These are phyloP conservation scores for Lindbergichthys nudifrons DNA, from an alignment of 2,797 vertebrate species.

Conservation along the genomic window DNA sequence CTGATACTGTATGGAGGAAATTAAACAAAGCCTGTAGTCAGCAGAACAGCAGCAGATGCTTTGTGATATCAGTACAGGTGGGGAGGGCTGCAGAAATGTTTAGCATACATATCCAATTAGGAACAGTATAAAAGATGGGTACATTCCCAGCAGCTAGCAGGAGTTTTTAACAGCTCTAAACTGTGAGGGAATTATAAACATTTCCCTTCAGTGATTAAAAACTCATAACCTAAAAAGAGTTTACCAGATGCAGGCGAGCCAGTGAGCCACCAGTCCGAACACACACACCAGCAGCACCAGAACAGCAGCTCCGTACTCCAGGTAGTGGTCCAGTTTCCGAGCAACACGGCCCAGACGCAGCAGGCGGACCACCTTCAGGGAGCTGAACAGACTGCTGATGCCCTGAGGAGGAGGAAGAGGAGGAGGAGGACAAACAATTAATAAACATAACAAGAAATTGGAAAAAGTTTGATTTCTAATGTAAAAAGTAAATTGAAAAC, in stretches of 20 bases:
- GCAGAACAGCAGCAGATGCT: constrained; percentile 31
- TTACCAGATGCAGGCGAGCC: constrained; percentile 97
- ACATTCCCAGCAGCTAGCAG: constrained; percentile 29
- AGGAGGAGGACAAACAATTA: not conserved
- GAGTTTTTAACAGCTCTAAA: constrained; percentile 2
- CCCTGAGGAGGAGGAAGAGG: constrained; percentile 81
- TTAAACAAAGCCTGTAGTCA: not conserved
- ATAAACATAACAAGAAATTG: too few relatives aligned
- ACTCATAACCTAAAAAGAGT: not conserved
- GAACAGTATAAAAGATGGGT: constrained; percentile 12
- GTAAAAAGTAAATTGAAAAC: too few relatives aligned
- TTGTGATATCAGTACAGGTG: constrained; percentile 13
- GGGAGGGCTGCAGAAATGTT: not conserved
- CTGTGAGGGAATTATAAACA: not conserved
- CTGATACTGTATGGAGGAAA: not conserved
- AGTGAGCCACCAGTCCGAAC: constrained; percentile 95
- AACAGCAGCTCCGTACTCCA: constrained; percentile 95
- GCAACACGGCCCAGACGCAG: constrained; percentile 94
- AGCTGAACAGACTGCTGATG: constrained; percentile 97
- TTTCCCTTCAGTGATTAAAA: not conserved
- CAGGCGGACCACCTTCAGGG: constrained; percentile 94
- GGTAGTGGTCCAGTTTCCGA: constrained; percentile 95
- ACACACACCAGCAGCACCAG: constrained; percentile 95
- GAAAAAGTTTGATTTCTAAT: too few relatives aligned
- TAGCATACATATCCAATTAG: constrained; percentile 36